phyloP scores from a whole-genome alignment of 1,140 invertebrate genomes.

The Eumaeus atala region DNA sequence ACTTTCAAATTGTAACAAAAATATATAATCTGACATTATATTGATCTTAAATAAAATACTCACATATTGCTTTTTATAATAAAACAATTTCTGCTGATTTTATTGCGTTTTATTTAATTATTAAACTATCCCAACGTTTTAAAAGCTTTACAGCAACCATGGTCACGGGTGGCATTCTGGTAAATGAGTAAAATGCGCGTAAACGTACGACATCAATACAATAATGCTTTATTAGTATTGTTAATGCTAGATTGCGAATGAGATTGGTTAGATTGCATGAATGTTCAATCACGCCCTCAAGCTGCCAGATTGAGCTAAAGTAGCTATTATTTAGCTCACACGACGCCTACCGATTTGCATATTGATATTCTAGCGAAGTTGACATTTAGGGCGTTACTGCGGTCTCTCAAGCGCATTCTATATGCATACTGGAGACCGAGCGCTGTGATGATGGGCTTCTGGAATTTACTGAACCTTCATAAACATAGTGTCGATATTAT shows the following conservation, averaged over 20 bases:
- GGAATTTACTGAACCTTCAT: slow-evolving; percentile 26
- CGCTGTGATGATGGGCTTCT: slow-evolving; percentile 24
- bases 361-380: slow-evolving; percentile 28
- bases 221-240: not conserved
- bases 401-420: slow-evolving; percentile 14
- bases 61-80: too few species aligned
- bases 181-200: too few species aligned
- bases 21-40: too few species aligned
- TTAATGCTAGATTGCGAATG: not conserved
- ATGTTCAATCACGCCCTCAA: slow-evolving; percentile 21
- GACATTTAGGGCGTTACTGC: slow-evolving; percentile 25
- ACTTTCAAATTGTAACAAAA: too few species aligned
- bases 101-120: too few species aligned
- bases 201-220: too few species aligned
- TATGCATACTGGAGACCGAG: slow-evolving; percentile 15
- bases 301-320: slow-evolving; percentile 22
- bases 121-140: too few species aligned
- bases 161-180: too few species aligned
- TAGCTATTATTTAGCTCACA: slow-evolving; percentile 32
- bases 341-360: slow-evolving; percentile 32
- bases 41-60: too few species aligned
- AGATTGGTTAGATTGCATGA: slow-evolving; percentile 13
- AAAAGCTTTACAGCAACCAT: too few species aligned
- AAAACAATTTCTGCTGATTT: too few species aligned
- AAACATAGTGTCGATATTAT: slow-evolving; percentile 15